Conservation (phyloP, 2,113 vertebrate species). For the Columbina picui region DNA sequence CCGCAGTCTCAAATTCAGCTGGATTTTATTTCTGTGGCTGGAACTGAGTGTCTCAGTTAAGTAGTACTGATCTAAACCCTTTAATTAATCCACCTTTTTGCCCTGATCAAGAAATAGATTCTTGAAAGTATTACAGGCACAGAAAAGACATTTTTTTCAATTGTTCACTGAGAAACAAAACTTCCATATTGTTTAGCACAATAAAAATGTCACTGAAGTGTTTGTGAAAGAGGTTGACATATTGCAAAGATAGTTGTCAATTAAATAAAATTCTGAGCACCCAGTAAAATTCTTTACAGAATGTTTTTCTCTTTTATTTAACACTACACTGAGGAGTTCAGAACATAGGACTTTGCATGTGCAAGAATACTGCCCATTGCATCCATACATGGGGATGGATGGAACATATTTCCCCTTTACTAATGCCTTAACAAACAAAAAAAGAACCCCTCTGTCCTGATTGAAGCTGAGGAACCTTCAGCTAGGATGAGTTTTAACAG, state of each 20-base stretch:
- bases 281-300: not conserved
- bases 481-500: not conserved
- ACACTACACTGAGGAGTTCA: not conserved
- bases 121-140: not conserved
- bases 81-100: not conserved
- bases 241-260: not conserved
- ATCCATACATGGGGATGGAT: not conserved
- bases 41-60: not conserved
- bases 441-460: not conserved
- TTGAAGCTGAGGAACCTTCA: not conserved
- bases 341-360: not conserved
- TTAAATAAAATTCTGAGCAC: not conserved
- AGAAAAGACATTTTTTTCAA: not conserved
- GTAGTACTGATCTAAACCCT: not conserved
- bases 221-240: not conserved
- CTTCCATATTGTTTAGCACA: not conserved
- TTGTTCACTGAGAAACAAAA: not conserved
- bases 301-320: too few relatives aligned
- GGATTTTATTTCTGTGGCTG: not conserved
- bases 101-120: not conserved
- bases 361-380: not conserved
- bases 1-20: not conserved
- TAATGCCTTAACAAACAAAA: not conserved
- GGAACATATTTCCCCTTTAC: not conserved
- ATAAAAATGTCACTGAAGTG: not conserved